phyloP scores from a whole-genome alignment of 2,113 vertebrate genomes.

The Oncorhynchus keta region DNA sequence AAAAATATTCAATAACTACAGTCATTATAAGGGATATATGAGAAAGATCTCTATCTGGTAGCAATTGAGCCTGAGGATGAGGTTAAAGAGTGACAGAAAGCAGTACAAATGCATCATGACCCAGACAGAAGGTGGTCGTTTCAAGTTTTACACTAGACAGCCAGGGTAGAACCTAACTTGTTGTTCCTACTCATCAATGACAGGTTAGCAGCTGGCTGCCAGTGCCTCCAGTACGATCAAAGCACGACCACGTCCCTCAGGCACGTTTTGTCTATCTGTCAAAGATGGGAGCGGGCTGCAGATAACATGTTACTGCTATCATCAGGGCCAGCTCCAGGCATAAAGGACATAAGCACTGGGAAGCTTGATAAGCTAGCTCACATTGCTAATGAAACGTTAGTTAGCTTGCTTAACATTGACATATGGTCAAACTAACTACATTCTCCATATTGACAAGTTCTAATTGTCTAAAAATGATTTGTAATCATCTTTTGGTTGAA shows the following conservation, averaged over 20 bases:
- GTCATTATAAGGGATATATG: not conserved
- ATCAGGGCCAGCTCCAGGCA: too few relatives aligned
- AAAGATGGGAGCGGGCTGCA: not conserved
- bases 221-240: not conserved
- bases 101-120: conserved; percentile 26
- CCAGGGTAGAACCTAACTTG: not conserved
- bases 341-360: too few relatives aligned
- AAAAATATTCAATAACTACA: not conserved
- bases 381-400: too few relatives aligned
- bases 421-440: too few relatives aligned
- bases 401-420: too few relatives aligned
- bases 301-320: not conserved
- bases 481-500: too few relatives aligned
- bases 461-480: too few relatives aligned
- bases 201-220: conserved; percentile 1
- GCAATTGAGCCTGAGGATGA: too few relatives aligned
- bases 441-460: too few relatives aligned
- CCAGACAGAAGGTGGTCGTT: conserved; percentile 18
- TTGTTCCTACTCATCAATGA: conserved; percentile 14
- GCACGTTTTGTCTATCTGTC: conserved; percentile 34
- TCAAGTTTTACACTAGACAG: conserved; percentile 16
- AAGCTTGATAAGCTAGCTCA: too few relatives aligned
- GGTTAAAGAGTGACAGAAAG: not conserved
- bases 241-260: conserved; percentile 20
- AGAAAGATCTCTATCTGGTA: too few relatives aligned